These are phyloP conservation scores for Albula goreensis DNA, from an alignment of 2,113 vertebrate genomes.

Conservation along the genomic window DNA sequence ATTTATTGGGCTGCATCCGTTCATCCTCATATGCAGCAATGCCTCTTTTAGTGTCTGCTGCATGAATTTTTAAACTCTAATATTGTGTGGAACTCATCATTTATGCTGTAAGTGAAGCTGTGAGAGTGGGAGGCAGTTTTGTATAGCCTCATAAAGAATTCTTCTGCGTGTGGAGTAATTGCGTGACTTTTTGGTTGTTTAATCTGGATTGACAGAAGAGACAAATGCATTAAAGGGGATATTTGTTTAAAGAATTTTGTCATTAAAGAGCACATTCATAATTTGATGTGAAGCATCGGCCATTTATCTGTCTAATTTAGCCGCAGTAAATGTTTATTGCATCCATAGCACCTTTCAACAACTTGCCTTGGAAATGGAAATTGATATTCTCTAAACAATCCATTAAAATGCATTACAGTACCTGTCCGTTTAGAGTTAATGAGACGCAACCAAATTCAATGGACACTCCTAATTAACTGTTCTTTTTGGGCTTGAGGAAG, in stretches of 20 bases:
- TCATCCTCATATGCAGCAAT: background rate
- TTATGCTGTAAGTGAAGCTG: constrained; percentile 33
- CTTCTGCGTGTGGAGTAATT: background rate
- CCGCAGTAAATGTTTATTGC: constrained; percentile 7
- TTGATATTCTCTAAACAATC: constrained; percentile 39
- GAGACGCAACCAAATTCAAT: constrained; percentile 43
- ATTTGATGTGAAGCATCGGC: background rate
- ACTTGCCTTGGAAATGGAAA: constrained; percentile 46
- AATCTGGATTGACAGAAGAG: background rate
- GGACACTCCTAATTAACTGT: constrained; percentile 44
- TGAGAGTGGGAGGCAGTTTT: constrained; percentile 18
- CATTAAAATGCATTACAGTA: constrained; percentile 45
- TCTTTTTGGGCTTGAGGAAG: background rate
- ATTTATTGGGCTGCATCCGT: background rate
- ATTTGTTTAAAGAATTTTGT: background rate
- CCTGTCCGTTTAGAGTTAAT: constrained; percentile 43
- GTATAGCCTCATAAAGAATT: constrained; percentile 8
- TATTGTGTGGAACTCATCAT: constrained; percentile 36
- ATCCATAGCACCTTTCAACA: constrained; percentile 35
- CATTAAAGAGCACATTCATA: background rate
- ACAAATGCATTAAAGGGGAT: background rate
- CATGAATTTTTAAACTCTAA: constrained; percentile 46
- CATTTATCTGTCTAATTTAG: background rate
- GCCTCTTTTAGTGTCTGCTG: constrained; percentile 4
- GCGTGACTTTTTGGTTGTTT: background rate